A percentile compares a stretch with the other conserved stretches of the same genome.
Evolutionary conservation across 2,797 vertebrate genomes (phyloP).

Genomic region (Meda fulgida): DNA sequence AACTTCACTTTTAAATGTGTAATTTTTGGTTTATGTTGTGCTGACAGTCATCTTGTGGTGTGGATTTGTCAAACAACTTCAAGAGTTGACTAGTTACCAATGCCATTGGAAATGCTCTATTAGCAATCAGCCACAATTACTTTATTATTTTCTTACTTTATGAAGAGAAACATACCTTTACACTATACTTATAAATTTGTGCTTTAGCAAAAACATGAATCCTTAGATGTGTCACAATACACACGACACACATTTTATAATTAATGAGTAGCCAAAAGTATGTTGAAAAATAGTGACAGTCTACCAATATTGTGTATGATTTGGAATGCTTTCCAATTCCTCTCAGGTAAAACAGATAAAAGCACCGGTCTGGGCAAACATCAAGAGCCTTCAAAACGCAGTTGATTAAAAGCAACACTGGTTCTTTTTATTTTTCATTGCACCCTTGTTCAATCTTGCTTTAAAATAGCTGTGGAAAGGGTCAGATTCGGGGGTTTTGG

Average conservation of each 20-base stretch:
- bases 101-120: neutral
- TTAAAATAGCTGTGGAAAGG: constrained; percentile 63
- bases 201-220: neutral
- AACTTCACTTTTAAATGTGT: neutral
- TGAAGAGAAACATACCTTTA: neutral
- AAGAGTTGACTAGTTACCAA: neutral
- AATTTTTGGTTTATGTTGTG: neutral
- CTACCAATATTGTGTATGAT: too few relatives aligned
- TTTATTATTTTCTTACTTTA: neutral
- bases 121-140: neutral
- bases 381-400: constrained; percentile 1
- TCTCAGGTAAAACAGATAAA: neutral
- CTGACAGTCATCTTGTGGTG: neutral
- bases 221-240: neutral
- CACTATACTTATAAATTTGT: too few relatives aligned
- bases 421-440: constrained; percentile 27
- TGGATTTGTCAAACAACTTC: neutral
- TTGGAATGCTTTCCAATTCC: neutral
- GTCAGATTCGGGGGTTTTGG: constrained; percentile 54
- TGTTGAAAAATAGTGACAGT: neutral
- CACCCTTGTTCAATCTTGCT: constrained; percentile 53
- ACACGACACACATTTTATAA: neutral
- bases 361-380: neutral
- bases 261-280: neutral
- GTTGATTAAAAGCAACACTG: neutral